Conservation (phyloP, 1,140 invertebrate genomes). For the Polypedilum pembai region DNA sequence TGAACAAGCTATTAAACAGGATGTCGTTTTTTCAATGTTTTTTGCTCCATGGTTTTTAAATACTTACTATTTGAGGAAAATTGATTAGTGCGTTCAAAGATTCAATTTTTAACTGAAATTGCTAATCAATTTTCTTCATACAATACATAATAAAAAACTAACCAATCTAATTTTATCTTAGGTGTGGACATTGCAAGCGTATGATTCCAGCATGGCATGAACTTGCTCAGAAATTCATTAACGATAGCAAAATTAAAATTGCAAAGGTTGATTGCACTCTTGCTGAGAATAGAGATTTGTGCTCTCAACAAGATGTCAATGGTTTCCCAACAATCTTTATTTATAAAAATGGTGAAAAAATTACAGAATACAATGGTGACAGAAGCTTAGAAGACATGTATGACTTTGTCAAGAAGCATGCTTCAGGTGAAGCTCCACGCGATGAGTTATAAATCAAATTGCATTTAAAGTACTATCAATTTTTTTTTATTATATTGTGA, state of each 20-base stretch:
- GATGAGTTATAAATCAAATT: background rate
- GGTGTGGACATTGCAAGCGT: slow-evolving; percentile 65
- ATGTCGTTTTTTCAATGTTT: slow-evolving; percentile 66
- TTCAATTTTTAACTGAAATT: too few relatives aligned
- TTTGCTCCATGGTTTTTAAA: slow-evolving; percentile 71
- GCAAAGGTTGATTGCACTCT: slow-evolving; percentile 64
- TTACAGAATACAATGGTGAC: slow-evolving; percentile 64
- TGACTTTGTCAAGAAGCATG: slow-evolving; percentile 53
- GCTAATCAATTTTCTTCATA: too few relatives aligned
- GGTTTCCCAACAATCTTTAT: slow-evolving; percentile 61
- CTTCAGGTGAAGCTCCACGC: background rate
- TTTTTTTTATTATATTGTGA: too few relatives aligned
- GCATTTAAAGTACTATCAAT: too few relatives aligned
- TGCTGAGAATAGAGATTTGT: slow-evolving; percentile 53
- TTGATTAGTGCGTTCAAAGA: too few relatives aligned
- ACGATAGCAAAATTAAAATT: slow-evolving; percentile 50
- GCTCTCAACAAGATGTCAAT: slow-evolving; percentile 57
- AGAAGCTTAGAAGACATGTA: slow-evolving; percentile 58
- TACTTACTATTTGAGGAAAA: slow-evolving; percentile 25
- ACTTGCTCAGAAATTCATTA: slow-evolving; percentile 55
- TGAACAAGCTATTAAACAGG: slow-evolving; percentile 53
- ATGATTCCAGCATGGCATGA: slow-evolving; percentile 64
- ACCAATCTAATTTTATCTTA: slow-evolving; percentile 32
- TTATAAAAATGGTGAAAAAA: slow-evolving; percentile 58
- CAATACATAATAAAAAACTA: too few relatives aligned